Evolutionary conservation across 2,888 invertebrate species (phyloP), one percentile per base, ranked within the genome.

Genomic region (Hyposoter didymator): DNA sequence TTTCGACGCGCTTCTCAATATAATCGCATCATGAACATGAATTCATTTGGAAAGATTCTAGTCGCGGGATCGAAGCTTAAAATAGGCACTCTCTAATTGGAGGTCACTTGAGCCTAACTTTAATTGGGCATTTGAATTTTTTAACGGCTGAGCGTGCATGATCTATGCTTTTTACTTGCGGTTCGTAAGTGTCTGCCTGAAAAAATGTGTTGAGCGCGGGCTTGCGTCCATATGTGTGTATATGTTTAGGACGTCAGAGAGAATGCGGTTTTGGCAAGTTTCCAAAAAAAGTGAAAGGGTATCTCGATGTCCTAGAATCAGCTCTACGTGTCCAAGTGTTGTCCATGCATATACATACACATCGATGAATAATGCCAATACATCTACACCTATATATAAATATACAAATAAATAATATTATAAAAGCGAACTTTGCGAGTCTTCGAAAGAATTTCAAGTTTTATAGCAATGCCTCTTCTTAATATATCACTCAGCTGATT

Each of bases 261-360:
- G 88, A 92, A 92, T 93, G 93, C 93, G 92, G 93, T 89, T 92
- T 89, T 93, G 93, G 93, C 91, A 45, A 28, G 8, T 64, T 12
- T 91, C 93, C 93, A 91, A 81, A 92, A 82, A 82, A 91, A 91
- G 90, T 91, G 89, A 90, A 90, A 91, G 90, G 89, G 89, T 89
- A 89, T 90, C 89, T 88, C 87, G 87, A 84, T 87, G 89, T 88
- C 88, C 88, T 88, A 89, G 88, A 90, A 85, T 80, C 83, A 85
- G 83, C 80, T 83, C 64, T 85, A 85, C 85, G 85, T 85, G 85
- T 85, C 73, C 85, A 85, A 85, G 85, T 76, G 85, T 83, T 76
- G 80, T 45, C 64, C 43, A 52, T 82, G 78, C 69, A 67, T 52
- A 76, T 78, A 55, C n/a, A 39, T 67, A 32, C 45, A 72, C 39